A percentile compares a stretch with the other conserved stretches of the same genome.
phyloP scores from a whole-genome alignment of 2,113 vertebrate genomes.

The Rhinopithecus roxellana region DNA sequence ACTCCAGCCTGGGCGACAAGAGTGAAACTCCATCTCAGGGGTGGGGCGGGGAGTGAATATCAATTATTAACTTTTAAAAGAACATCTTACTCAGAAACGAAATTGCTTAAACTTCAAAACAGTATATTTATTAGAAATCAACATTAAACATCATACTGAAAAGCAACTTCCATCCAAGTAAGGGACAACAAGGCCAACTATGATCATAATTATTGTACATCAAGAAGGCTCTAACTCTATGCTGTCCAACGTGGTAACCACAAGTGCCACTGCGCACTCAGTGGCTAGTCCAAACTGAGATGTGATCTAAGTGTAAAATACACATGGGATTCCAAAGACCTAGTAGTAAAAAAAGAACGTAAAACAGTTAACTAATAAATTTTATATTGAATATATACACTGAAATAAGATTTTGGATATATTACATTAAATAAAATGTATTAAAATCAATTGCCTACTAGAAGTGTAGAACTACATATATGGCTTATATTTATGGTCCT shows the following conservation, averaged over 20 bases:
- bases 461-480: not conserved
- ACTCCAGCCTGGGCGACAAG: too few species aligned
- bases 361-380: not conserved
- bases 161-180: not conserved
- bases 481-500: not conserved
- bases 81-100: not conserved
- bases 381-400: not conserved
- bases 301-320: not conserved
- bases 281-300: not conserved
- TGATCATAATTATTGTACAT: not conserved
- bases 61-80: constrained; percentile 7
- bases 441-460: not conserved
- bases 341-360: not conserved
- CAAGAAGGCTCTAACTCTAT: not conserved
- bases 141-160: not conserved
- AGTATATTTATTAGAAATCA: not conserved
- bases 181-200: not conserved
- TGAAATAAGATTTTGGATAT: not conserved
- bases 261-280: not conserved
- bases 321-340: not conserved
- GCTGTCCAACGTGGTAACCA: not conserved
- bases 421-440: not conserved
- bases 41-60: too few species aligned
- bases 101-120: not conserved
- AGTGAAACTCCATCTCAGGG: too few species aligned